Evolutionary conservation across 2,113 vertebrate genomes (phyloP).

Genomic region (Coryphaenoides rupestris): DNA sequence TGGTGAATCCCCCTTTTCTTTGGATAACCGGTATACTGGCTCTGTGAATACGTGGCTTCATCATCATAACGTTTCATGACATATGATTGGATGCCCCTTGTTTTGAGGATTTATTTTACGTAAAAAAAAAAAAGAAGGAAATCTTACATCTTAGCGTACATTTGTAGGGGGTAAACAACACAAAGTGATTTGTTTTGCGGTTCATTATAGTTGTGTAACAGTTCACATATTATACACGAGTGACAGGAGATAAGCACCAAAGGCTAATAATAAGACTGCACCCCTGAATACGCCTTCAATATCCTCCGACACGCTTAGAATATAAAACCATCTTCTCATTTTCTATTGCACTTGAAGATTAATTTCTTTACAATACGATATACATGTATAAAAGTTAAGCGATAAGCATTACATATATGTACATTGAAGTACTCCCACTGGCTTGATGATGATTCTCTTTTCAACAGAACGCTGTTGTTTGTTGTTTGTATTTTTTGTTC

Average conservation of each 20-base stretch:
- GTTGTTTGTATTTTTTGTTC: constrained; percentile 16
- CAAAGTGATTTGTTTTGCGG: constrained; percentile 28
- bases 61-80: constrained; percentile 3
- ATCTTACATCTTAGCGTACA: not conserved
- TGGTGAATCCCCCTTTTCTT: constrained; percentile 23
- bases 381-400: constrained; percentile 67
- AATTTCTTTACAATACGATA: constrained; percentile 79
- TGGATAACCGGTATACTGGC: no score
- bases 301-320: constrained; percentile 48
- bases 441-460: constrained; percentile 58
- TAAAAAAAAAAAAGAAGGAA: constrained; percentile 7
- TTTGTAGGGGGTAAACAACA: constrained; percentile 11
- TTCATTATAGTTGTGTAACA: constrained; percentile 34
- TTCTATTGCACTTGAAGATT: constrained; percentile 96
- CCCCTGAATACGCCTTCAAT: constrained; percentile 75
- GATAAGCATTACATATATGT: constrained; percentile 58
- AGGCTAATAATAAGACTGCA: constrained; percentile 58
- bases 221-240: constrained; percentile 30
- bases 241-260: constrained; percentile 46
- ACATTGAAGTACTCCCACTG: constrained; percentile 63
- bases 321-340: constrained; percentile 75
- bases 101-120: constrained; percentile 10
- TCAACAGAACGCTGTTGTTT: constrained; percentile 44
- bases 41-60: constrained; percentile 15
- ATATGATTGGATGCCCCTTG: constrained; percentile 15